Percentiles rank a stretch among this genome's conserved stretches.
phyloP scores from a whole-genome alignment of 2,113 vertebrate species.

The Nyctibius bracteatus region DNA sequence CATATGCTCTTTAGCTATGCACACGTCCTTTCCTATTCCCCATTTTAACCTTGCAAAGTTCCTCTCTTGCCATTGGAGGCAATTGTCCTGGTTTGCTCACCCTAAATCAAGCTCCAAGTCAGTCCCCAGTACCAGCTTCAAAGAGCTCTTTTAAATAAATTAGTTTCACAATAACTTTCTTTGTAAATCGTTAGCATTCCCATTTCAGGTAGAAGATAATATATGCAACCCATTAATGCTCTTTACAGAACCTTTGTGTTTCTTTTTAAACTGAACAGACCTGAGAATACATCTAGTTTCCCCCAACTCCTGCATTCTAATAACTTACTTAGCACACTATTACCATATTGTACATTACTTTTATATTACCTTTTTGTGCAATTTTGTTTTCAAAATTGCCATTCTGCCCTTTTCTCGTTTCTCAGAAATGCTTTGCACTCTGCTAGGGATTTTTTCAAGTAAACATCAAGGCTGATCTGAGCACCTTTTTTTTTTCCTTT shows the following conservation, averaged over 20 bases:
- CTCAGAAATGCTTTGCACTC: slow-evolving; percentile 7
- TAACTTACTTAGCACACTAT: slow-evolving; percentile 54
- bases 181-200: slow-evolving; percentile 4
- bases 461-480: background rate
- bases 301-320: slow-evolving; percentile 50
- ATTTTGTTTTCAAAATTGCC: slow-evolving; percentile 58
- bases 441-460: slow-evolving; percentile 10
- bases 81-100: background rate
- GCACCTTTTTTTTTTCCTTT: background rate
- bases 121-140: background rate
- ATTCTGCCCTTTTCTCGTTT: slow-evolving; percentile 33
- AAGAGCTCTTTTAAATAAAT: slow-evolving; percentile 48
- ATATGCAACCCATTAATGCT: slow-evolving; percentile 53
- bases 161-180: slow-evolving; percentile 1
- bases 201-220: slow-evolving; percentile 59
- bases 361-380: slow-evolving; percentile 45
- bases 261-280: slow-evolving; percentile 49
- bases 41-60: background rate
- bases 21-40: background rate
- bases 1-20: background rate
- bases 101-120: background rate
- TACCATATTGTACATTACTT: slow-evolving; percentile 37
- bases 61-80: background rate
- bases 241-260: slow-evolving; percentile 28
- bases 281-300: slow-evolving; percentile 5